Evolutionary conservation across 2,888 invertebrate species (phyloP), one percentile per base, ranked within the genome.

Genomic region (Calameuta idolon): DNA sequence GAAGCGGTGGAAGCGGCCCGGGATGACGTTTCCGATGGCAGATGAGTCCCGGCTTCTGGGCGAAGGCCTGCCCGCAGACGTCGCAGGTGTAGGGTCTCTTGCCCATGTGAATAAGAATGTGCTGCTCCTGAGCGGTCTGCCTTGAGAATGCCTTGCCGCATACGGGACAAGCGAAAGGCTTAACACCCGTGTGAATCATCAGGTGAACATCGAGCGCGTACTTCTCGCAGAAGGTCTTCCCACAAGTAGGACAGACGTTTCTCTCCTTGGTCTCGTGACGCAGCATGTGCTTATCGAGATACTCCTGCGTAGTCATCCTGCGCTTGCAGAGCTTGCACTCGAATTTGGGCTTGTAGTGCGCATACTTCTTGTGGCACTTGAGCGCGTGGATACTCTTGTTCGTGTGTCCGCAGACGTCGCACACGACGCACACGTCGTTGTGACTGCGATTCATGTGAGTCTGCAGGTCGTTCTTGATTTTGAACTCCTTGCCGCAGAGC

Each of bases 61-160:
- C 78, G 33, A 78, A 78, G 34, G 76, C 31, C 68, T 76, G 78
- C 11, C 78, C 78, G 15, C 78, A 78, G 12, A 78, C 73, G 69
- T 78, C 78, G 69, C 78, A 78, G 37, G 75, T 37, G 35, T 78
- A 78, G 11, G 77, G 76, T 34, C 79, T 75, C 33, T 80, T 71
- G 0, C 81, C 83, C 23, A 80, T 85, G 69, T 85, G 85, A 3
- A 81, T 84, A 3, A 85, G 76, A 74, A 85, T 71, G 37, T 85
- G 85, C 76, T 85, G 85, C 74, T 84, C 84, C 37, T 83, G 81
- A 0, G 83, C 81, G 15, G 81, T 82, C 68, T 84, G 82, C 55
- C 82, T 83, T 4, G 80, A 81, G 75, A 87, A 87, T 11, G 80
- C 77, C 12, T 83, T 85, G 2, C 84, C 81, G n/a, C 84, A 84